phyloP scores from a whole-genome alignment of 2,797 vertebrate species.

The Coranthus polyacanthus region DNA sequence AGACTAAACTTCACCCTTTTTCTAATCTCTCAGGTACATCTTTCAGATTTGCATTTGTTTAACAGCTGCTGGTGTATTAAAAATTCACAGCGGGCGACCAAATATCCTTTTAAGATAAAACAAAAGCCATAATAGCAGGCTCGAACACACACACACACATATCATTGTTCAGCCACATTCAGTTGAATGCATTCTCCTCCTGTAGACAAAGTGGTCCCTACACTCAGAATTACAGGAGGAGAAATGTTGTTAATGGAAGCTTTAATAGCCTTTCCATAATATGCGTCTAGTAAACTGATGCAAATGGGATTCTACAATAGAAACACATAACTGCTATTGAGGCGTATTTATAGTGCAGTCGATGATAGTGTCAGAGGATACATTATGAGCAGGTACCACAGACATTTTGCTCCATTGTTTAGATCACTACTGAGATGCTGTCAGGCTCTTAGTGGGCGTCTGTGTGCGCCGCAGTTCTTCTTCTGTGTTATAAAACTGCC shows the following conservation, averaged over 20 bases:
- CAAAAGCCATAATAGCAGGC: neutral
- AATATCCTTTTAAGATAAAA: neutral
- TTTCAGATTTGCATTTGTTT: constrained; percentile 1
- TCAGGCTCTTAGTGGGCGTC: constrained; percentile 63
- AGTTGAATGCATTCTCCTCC: constrained; percentile 39
- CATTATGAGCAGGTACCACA: constrained; percentile 41
- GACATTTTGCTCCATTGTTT: constrained; percentile 55
- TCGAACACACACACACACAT: neutral
- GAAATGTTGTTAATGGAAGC: constrained; percentile 64
- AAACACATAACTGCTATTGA: constrained; percentile 49
- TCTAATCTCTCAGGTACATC: neutral
- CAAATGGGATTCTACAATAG: constrained; percentile 43
- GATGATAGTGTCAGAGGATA: constrained; percentile 35
- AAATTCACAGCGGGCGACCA: too few relatives aligned
- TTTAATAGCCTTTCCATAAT: constrained; percentile 65
- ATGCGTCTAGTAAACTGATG: constrained; percentile 55
- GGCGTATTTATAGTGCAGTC: constrained; percentile 42
- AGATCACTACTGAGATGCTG: constrained; percentile 48
- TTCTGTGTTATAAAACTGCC: constrained; percentile 67
- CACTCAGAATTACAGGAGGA: constrained; percentile 49
- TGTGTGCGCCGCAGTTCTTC: constrained; percentile 64
- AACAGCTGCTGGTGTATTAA: neutral
- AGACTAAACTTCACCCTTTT: neutral
- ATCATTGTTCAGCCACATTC: constrained; percentile 15
- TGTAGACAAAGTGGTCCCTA: constrained; percentile 46